phyloP scores from a whole-genome alignment of 2,888 invertebrate genomes.

The Meliscaeva auricollis region DNA sequence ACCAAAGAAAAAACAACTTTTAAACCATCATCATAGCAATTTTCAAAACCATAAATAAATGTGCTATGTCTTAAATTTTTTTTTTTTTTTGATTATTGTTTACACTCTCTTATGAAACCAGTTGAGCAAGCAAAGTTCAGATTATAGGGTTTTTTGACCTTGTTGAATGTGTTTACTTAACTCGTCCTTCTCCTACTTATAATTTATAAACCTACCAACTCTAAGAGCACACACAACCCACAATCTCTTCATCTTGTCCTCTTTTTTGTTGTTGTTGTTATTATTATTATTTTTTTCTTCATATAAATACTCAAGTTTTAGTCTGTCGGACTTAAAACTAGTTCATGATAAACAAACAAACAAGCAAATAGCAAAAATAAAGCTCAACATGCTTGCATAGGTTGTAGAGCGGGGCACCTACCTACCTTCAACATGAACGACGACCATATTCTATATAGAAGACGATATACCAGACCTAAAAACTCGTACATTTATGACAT shows the following conservation, averaged over 20 bases:
- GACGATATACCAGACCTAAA: neutral
- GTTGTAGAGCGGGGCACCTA: neutral
- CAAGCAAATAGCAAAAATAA: neutral
- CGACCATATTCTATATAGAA: no score
- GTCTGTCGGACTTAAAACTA: constrained; percentile 29
- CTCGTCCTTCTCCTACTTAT: constrained; percentile 2
- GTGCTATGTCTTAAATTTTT: neutral
- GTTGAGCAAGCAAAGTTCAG: constrained; percentile 32
- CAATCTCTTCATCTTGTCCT: constrained; percentile 2
- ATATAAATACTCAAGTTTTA: neutral
- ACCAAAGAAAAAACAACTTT: neutral
- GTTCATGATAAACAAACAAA: constrained; percentile 30
- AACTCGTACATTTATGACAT: neutral
- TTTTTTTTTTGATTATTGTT: constrained; percentile 8
- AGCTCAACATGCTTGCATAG: neutral
- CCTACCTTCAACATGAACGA: neutral
- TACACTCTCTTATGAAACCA: constrained; percentile 26
- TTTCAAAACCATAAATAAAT: neutral
- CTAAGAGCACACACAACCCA: neutral
- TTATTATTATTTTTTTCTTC: neutral
- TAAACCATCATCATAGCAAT: neutral
- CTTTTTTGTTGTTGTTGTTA: neutral
- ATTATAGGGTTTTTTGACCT: constrained; percentile 22
- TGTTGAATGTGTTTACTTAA: constrained; percentile 15
- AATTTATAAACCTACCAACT: no score